These are phyloP conservation scores for Idris sp. DNA, from an alignment of 1,140 invertebrate genomes.

Conservation along the genomic window DNA sequence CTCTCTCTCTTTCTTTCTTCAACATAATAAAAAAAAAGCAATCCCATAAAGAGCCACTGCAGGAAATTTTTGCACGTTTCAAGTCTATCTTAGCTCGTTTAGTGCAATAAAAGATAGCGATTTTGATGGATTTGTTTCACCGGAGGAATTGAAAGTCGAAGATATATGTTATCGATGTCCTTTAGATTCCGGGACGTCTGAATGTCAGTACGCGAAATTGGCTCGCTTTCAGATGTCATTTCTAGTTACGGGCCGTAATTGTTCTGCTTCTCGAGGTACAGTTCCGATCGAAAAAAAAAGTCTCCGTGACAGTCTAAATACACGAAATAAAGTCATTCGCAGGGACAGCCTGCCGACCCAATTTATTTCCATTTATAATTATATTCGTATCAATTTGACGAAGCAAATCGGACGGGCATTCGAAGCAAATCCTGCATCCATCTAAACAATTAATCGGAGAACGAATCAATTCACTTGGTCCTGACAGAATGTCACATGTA, in stretches of 20 bases:
- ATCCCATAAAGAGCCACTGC: constrained; percentile 16
- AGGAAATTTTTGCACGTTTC: constrained; percentile 20
- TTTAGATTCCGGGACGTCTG: too few relatives aligned
- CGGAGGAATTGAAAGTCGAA: constrained; percentile 22
- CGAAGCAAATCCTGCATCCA: too few relatives aligned
- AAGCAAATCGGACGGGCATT: constrained; percentile 9
- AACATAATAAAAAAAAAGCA: constrained; percentile 4
- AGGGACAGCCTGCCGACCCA: constrained; percentile 28
- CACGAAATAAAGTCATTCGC: constrained; percentile 40
- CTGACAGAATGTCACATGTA: too few relatives aligned
- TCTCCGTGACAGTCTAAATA: constrained; percentile 26
- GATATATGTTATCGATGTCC: too few relatives aligned
- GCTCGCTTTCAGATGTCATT: constrained; percentile 58
- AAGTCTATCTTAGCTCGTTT: constrained; percentile 15
- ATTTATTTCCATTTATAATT: constrained; percentile 59
- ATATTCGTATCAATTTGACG: constrained; percentile 45
- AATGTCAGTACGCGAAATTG: constrained; percentile 50
- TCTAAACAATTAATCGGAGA: too few relatives aligned
- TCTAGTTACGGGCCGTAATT: constrained; percentile 57
- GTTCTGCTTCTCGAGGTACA: constrained; percentile 44
- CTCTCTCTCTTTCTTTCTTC: too few relatives aligned
- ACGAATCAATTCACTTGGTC: too few relatives aligned
- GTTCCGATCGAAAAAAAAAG: constrained; percentile 19
- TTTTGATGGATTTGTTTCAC: constrained; percentile 21
- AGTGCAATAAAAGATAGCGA: constrained; percentile 9